Conservation (phyloP, 2,888 invertebrate genomes). For the Epistrophe grossulariae region DNA sequence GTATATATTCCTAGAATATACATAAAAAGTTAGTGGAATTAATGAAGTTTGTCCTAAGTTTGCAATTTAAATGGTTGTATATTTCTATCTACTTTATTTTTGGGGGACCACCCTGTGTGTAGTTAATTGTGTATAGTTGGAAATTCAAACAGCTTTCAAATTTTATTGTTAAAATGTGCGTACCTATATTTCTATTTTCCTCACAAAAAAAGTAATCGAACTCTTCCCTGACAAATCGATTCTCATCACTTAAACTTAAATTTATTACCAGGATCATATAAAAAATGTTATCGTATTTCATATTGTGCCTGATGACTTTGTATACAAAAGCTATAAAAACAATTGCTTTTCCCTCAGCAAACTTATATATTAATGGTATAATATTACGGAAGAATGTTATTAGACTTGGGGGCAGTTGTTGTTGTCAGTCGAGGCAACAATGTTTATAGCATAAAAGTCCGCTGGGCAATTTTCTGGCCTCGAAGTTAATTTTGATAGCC, state of each 20-base stretch:
- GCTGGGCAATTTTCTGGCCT: neutral
- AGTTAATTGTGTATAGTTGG: slow-evolving; percentile 4
- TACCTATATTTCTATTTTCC: neutral
- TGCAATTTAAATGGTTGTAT: neutral
- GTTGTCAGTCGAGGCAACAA: neutral
- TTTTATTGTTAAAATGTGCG: neutral
- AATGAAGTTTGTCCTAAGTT: slow-evolving; percentile 1
- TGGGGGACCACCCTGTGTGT: slow-evolving; percentile 4
- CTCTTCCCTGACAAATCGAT: neutral
- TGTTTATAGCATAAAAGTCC: neutral
- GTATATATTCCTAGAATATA: too few relatives aligned
- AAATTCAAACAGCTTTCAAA: neutral
- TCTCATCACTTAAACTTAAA: slow-evolving; percentile 19
- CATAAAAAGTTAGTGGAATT: neutral
- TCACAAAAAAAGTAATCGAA: neutral
- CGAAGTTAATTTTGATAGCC: neutral
- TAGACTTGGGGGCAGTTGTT: slow-evolving; percentile 3
- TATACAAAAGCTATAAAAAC: slow-evolving; percentile 10
- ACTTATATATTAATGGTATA: neutral
- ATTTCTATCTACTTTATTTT: neutral
- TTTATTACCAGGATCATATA: slow-evolving; percentile 20
- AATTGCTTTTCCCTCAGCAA: slow-evolving; percentile 1
- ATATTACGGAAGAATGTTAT: neutral
- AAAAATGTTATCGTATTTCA: neutral
- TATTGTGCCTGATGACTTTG: neutral